Evolutionary conservation across 2,113 vertebrate genomes (phyloP), one percentile per base, ranked within the genome.

Genomic region (Micromys minutus): DNA sequence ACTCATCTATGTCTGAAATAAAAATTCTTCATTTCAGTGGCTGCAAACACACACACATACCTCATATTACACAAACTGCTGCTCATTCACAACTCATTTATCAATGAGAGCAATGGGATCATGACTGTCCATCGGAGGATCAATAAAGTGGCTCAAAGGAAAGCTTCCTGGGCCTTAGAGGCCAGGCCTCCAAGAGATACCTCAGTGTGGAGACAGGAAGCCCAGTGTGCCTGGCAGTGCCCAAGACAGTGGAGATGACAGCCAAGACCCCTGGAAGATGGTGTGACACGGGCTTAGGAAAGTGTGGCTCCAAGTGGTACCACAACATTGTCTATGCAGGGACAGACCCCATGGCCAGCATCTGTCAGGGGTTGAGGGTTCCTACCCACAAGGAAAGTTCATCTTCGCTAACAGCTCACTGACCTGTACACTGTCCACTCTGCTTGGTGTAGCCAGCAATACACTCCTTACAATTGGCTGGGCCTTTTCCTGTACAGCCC

Each of bases 1-100:
- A 99, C 96, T 99, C 99, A 24, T 99, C 98, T 3, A 99, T 21
- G 94, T 99, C 99, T 99, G 96, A 52, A 47, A 90, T 0, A 52
- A 77, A 84, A 50, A 95, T 4, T 1, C 10, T 6, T 17, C 2
- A 0, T 7, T 34, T 21, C 7, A 9, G 2, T 11, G 13, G 2
- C 15, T 3, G 57, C 67, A 4, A 3, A 34, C 52, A 16, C 31
- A 3, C 15, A 1, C 57, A 8, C 1, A 39, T 36, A 24, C n/a
- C n/a, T 0, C 1, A 4, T 39, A 11, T 1, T 1, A 0, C 0
- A 8, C 39, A 22, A 31, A n/a, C n/a, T n/a, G 0, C 22, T 11
- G 3, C 13, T 36, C 39, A 22, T 5, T 10, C 59, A 0, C 0
- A 3, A n/a, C 4, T 31, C 34, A 19, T 39, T 16, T 31, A 4